A percentile compares a stretch with the other conserved stretches of the same genome.
phyloP scores from a whole-genome alignment of 2,113 vertebrate species.

The Elaphurus davidianus region DNA sequence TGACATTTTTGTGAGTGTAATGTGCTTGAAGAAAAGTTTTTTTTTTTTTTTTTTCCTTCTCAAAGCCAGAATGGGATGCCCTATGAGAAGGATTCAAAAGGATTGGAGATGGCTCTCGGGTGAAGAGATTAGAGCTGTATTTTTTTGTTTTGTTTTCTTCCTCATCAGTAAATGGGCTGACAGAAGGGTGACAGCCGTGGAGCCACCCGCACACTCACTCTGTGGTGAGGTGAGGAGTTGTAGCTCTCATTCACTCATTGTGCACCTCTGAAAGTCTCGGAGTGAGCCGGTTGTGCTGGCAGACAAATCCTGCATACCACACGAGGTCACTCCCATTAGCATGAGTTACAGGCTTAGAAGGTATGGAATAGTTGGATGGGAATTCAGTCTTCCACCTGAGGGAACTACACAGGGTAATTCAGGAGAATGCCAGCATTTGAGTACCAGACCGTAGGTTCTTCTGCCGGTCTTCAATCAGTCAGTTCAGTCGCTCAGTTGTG shows the following conservation, averaged over 20 bases:
- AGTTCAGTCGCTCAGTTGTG: too few relatives aligned
- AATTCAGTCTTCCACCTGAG: background rate
- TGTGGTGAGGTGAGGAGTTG: background rate
- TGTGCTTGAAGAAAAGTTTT: background rate
- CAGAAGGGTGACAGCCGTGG: background rate
- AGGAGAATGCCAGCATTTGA: background rate
- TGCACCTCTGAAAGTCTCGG: background rate
- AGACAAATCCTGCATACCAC: background rate
- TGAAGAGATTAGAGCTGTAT: background rate
- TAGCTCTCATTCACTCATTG: background rate
- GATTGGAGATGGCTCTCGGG: background rate
- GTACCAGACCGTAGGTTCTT: rapidly evolving
- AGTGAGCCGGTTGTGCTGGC: background rate
- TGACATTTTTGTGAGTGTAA: background rate
- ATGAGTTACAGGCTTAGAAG: background rate
- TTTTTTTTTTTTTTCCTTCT: background rate
- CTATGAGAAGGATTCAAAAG: background rate
- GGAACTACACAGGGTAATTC: background rate
- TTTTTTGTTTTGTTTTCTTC: background rate
- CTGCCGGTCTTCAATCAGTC: too few relatives aligned
- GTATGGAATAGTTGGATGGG: background rate
- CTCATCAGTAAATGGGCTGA: background rate
- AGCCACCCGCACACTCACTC: background rate
- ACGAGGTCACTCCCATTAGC: background rate
- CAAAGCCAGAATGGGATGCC: background rate